These are phyloP conservation scores for Cynoglossus semilaevis DNA, from an alignment of 2,113 vertebrate species.

Conservation along the genomic window DNA sequence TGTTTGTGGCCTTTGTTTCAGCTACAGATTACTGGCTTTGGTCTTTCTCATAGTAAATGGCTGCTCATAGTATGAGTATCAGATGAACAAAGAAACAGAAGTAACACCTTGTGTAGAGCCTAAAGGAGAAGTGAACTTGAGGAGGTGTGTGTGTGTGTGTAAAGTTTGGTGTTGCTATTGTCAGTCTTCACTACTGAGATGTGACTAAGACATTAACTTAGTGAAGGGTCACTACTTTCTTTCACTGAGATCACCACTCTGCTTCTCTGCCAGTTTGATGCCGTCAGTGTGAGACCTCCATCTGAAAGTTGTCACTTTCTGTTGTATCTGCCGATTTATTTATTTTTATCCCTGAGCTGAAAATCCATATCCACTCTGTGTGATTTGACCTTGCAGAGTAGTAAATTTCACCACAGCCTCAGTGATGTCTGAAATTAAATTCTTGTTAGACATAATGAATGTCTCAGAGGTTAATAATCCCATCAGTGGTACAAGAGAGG, in stretches of 20 bases:
- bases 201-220: too few relatives aligned
- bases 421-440: neutral
- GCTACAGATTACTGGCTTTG: too few relatives aligned
- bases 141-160: conserved; percentile 11
- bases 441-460: neutral
- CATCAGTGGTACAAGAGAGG: neutral
- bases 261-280: too few relatives aligned
- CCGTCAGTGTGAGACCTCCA: neutral
- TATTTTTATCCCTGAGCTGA: neutral
- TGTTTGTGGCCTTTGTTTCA: too few relatives aligned
- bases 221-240: too few relatives aligned
- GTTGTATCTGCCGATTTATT: neutral
- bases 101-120: conserved; percentile 14
- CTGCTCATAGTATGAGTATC: neutral
- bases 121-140: conserved; percentile 51
- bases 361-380: conserved; percentile 5
- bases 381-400: neutral
- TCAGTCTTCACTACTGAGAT: too few relatives aligned
- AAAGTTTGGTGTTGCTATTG: neutral
- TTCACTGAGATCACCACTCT: too few relatives aligned
- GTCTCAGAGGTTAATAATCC: neutral
- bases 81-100: conserved; percentile 54
- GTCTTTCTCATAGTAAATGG: too few relatives aligned
- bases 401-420: neutral
- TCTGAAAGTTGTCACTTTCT: neutral